These are phyloP conservation scores for Papilio dardanus DNA, from an alignment of 1,140 invertebrate species.

Conservation along the genomic window DNA sequence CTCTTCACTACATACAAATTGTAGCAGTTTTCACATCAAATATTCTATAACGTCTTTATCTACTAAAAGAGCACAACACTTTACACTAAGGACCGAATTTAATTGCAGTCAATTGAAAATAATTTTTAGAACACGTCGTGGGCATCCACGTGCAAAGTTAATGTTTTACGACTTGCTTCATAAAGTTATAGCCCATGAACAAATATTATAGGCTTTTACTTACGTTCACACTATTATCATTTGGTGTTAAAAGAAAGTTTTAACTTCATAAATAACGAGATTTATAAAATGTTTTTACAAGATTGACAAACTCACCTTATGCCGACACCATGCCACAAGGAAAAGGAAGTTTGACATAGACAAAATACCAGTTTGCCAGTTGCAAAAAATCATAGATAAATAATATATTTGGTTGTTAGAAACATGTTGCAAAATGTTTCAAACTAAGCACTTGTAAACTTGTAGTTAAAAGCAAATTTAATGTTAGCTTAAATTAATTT, in stretches of 20 bases:
- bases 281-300: constrained; percentile 52
- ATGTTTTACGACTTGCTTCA: not conserved
- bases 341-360: constrained; percentile 64
- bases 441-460: too few species aligned
- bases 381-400: constrained; percentile 9
- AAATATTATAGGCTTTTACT: constrained; percentile 39
- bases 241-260: constrained; percentile 22
- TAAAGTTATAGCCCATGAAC: not conserved
- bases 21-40: constrained; percentile 12
- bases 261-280: constrained; percentile 38
- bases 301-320: constrained; percentile 73
- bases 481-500: too few species aligned
- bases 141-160: constrained; percentile 33
- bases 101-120: not conserved
- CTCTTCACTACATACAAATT: constrained; percentile 28
- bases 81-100: not conserved
- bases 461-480: too few species aligned
- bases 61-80: not conserved
- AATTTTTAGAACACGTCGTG: constrained; percentile 9
- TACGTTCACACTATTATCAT: constrained; percentile 36
- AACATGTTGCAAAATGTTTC: not conserved
- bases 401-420: not conserved
- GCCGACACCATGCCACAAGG: constrained; percentile 80
- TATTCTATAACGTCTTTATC: not conserved
- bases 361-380: constrained; percentile 19